These are phyloP conservation scores for Stegana nigrithorax DNA, from an alignment of 2,888 invertebrate species.

Conservation along the genomic window DNA sequence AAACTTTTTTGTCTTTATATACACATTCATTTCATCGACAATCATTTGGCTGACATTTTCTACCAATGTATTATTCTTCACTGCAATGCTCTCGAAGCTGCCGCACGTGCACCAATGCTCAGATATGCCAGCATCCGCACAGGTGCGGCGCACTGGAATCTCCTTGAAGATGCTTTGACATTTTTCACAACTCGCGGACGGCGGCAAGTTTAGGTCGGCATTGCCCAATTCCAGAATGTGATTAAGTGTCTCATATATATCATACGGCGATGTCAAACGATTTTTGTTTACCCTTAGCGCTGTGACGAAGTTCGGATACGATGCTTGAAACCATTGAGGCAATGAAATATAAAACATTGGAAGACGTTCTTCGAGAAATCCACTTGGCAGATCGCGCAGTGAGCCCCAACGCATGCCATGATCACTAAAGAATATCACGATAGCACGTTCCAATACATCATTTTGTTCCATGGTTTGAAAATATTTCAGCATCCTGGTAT, in stretches of 20 bases:
- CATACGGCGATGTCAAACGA: constrained; percentile 78
- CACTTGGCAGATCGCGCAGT: constrained; percentile 72
- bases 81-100: constrained; percentile 65
- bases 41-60: not conserved
- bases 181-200: constrained; percentile 72
- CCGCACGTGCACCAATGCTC: constrained; percentile 82
- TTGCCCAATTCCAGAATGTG: constrained; percentile 72
- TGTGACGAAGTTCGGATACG: constrained; percentile 70
- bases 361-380: constrained; percentile 81
- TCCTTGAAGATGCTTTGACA: constrained; percentile 75
- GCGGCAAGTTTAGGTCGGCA: constrained; percentile 50
- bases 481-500: constrained; percentile 73
- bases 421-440: constrained; percentile 81
- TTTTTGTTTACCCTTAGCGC: constrained; percentile 73
- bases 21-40: constrained; percentile 35
- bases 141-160: constrained; percentile 73
- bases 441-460: constrained; percentile 74
- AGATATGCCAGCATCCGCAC: constrained; percentile 74
- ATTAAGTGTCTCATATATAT: constrained; percentile 77
- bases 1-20: constrained; percentile 28
- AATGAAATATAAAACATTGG: constrained; percentile 78
- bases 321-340: constrained; percentile 73
- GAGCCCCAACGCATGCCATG: constrained; percentile 67
- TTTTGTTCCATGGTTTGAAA: constrained; percentile 72
- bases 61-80: constrained; percentile 5